phyloP scores from a whole-genome alignment of 2,888 invertebrate genomes.

The Gortyna flavago region DNA sequence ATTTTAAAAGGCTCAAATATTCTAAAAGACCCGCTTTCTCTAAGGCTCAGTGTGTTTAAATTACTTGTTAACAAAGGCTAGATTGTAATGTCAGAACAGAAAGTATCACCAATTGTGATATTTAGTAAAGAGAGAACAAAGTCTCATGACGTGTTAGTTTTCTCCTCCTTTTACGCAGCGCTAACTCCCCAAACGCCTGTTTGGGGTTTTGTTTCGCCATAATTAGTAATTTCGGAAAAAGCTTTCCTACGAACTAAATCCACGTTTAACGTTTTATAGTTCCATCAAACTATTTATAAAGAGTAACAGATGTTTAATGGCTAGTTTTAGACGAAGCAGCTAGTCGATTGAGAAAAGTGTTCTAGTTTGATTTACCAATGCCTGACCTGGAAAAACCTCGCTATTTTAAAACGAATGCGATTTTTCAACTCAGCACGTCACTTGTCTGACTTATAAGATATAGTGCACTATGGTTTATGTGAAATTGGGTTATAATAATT shows the following conservation, averaged over 20 bases:
- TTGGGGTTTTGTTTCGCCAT: no score
- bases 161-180: not conserved
- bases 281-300: constrained; percentile 41
- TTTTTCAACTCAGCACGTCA: constrained; percentile 6
- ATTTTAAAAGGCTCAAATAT: no score
- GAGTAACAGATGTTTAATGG: constrained; percentile 34
- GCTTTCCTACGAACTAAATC: not conserved
- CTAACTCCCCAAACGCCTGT: not conserved
- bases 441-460: not conserved
- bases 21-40: no score
- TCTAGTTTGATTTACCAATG: constrained; percentile 19
- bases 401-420: constrained; percentile 17
- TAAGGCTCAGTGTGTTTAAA: no score
- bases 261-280: constrained; percentile 21
- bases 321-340: constrained; percentile 7
- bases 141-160: not conserved
- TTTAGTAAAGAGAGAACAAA: not conserved
- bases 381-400: constrained; percentile 34
- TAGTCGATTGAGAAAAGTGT: constrained; percentile 14
- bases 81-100: not conserved
- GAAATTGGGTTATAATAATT: not conserved
- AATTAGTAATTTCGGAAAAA: not conserved
- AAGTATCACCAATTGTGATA: not conserved
- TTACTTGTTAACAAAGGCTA: no score
- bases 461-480: not conserved